Evolutionary conservation across 2,797 vertebrate genomes (phyloP).

Genomic region (Onychomys torridus): DNA sequence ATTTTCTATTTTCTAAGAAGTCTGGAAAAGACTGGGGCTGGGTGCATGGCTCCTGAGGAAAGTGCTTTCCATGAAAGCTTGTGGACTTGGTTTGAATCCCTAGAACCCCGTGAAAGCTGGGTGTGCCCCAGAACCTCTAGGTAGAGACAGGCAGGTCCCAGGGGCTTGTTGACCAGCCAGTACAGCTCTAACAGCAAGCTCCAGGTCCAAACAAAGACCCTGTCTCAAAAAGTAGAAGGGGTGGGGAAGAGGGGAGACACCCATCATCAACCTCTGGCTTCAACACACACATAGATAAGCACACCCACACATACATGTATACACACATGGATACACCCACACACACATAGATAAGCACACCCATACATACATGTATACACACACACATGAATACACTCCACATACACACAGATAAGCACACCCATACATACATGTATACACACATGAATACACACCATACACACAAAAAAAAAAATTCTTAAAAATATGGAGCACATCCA

Average conservation of each 20-base stretch:
- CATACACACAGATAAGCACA: not conserved
- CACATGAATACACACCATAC: not conserved
- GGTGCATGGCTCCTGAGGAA: not conserved
- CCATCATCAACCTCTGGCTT: not conserved
- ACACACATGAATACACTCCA: not conserved
- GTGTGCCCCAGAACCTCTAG: not conserved
- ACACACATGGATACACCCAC: not conserved
- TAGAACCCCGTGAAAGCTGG: not conserved
- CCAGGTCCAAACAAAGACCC: not conserved
- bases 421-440: not conserved
- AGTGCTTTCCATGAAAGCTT: not conserved
- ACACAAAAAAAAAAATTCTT: not conserved
- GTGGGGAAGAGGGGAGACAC: not conserved
- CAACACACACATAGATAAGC: not conserved
- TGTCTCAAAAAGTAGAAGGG: not conserved
- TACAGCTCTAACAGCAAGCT: not conserved
- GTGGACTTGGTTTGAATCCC: not conserved
- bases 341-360: not conserved
- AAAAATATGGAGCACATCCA: slow-evolving; percentile 59
- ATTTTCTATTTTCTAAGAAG: not conserved
- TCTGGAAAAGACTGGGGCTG: not conserved
- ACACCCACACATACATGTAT: not conserved
- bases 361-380: not conserved
- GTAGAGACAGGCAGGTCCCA: not conserved
- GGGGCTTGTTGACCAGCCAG: not conserved